Evolutionary conservation across 2,888 invertebrate genomes (phyloP).

Genomic region (Gnatocerus cornutus): DNA sequence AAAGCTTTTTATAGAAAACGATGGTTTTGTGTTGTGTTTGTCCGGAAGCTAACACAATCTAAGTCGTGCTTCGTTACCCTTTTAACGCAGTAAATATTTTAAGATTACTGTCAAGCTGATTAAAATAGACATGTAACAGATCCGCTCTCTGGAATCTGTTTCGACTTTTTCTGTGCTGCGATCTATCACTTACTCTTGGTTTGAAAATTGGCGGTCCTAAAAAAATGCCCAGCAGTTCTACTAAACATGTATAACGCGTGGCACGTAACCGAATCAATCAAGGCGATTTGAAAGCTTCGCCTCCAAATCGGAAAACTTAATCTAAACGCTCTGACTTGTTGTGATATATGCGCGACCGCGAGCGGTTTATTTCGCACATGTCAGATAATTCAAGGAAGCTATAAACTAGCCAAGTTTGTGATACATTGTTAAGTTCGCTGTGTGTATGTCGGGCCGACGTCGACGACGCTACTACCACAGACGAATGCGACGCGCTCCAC

Average conservation of each 20-base stretch:
- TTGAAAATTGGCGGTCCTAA: slow-evolving; percentile 1
- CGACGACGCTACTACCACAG: slow-evolving; percentile 23
- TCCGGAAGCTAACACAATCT: no score
- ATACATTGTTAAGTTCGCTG: slow-evolving; percentile 60
- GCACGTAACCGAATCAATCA: slow-evolving; percentile 63
- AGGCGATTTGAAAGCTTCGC: slow-evolving; percentile 63
- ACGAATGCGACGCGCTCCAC: slow-evolving; percentile 53
- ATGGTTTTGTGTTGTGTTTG: no score
- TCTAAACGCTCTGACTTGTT: slow-evolving; percentile 64
- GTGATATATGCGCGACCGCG: slow-evolving; percentile 64
- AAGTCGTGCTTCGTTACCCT: no score
- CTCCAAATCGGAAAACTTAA: slow-evolving; percentile 64
- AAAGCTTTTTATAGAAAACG: no score
- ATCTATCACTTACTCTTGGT: no score
- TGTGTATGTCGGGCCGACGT: slow-evolving; percentile 28
- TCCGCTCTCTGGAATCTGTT: no score
- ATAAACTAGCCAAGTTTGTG: slow-evolving; percentile 64
- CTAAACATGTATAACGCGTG: slow-evolving; percentile 64
- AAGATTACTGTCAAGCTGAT: no score
- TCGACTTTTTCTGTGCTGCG: no score
- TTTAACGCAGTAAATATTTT: no score
- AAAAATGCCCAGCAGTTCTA: slow-evolving; percentile 26
- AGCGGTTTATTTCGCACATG: slow-evolving; percentile 65
- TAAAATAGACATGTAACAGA: no score
- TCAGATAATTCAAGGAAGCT: slow-evolving; percentile 63